Evolutionary conservation across 2,113 vertebrate species (phyloP), one percentile per base, ranked within the genome.

Genomic region (Sinocyclocheilus anophthalmus): DNA sequence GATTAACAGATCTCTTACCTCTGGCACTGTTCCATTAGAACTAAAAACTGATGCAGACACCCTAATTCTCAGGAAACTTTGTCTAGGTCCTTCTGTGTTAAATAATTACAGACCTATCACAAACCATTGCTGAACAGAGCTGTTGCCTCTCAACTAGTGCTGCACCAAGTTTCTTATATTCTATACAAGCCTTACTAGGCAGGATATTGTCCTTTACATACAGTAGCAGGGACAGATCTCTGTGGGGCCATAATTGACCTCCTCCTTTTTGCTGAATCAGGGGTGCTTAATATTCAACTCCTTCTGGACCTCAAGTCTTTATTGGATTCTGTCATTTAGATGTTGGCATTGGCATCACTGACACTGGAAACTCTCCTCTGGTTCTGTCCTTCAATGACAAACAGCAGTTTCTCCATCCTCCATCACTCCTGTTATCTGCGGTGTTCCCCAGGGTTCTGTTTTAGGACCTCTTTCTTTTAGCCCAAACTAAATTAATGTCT

Each of bases 1-100:
- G 73, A 76, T 76, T 76, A 79, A 79, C 55, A 79, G 20, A 79
- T 37, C 76, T 79, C 76, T 79, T 55, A 26, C 50, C 53, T 59
- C 16, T 57, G 30, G 76, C 8, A 37, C 50, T 57, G 8, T 59
- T 79, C 50, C 18, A 37, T 79, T 13, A 37, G 16, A 78, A 37
- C 50, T 79, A 59, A 57, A 79, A 37, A 50, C 22, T 76, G 42
- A n/a, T 26, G 73, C 73, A 16, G 42, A 76, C n/a, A 48, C n/a
- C 73, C 14, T 57, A 59, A 53, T 59, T 57, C 76, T 79, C 53
- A 79, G 18, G 30, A 79, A 59, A 79, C 76, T 22, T 76, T 76
- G 12, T 76, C 75, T 76, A 50, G 48, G 75, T 76, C 75, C 14
- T 26, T 76, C 22, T 53, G 75, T 26, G 24, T 26, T 79, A 37